These are phyloP conservation scores for Psilanteris sp. DNA, from an alignment of 1,140 invertebrate species.

Conservation along the genomic window DNA sequence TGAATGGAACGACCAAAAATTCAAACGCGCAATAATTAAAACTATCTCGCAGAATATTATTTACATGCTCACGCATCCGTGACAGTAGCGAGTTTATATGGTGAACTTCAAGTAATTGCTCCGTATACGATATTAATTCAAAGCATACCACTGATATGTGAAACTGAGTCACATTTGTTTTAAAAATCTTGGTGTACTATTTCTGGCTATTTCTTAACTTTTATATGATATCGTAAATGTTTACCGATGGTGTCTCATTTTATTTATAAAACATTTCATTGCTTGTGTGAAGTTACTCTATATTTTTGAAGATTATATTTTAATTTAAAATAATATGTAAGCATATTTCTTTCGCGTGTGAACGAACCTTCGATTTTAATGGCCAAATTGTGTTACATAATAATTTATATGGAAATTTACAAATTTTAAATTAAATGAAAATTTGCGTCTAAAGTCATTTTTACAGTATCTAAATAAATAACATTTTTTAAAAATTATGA, in stretches of 20 bases:
- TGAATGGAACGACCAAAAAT: conserved; percentile 37
- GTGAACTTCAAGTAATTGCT: not conserved
- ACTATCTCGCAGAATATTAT: conserved; percentile 1
- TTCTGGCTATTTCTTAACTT: not conserved
- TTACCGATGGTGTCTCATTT: not conserved
- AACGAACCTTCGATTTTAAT: no score
- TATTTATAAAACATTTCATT: conserved; percentile 1
- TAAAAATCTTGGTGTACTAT: not conserved
- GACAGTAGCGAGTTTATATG: conserved; percentile 3
- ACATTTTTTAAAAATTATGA: no score
- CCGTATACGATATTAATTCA: conserved; percentile 4
- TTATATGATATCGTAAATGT: conserved; percentile 1
- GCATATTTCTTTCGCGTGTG: no score
- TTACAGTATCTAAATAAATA: no score
- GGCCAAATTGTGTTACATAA: no score
- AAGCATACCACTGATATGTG: not conserved
- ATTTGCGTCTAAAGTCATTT: no score
- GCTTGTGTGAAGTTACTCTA: not conserved
- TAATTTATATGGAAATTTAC: no score
- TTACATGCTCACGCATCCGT: conserved; percentile 1
- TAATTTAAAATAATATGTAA: not conserved
- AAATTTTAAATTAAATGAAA: no score
- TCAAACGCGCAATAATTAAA: conserved; percentile 17
- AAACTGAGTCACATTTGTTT: conserved; percentile 10
- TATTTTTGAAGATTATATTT: no score